A percentile compares a stretch with the other conserved stretches of the same genome.
phyloP scores from a whole-genome alignment of 2,113 vertebrate species.

The Alosa alosa region DNA sequence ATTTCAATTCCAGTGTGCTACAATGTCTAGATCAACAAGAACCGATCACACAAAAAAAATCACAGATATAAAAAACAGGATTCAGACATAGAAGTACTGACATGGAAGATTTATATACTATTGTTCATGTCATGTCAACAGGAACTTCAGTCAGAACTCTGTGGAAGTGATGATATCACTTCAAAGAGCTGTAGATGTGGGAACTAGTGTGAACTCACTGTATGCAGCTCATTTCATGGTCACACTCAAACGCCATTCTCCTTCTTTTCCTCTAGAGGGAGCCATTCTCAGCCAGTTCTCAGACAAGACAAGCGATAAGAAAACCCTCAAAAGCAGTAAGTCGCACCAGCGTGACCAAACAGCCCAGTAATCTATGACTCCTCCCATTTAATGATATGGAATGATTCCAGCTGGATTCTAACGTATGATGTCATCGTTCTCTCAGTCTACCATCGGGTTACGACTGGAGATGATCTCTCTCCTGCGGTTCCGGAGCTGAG shows the following conservation, averaged over 20 bases:
- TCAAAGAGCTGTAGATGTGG: not conserved
- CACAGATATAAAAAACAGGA: not conserved
- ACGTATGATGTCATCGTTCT: not conserved
- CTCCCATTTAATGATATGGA: not conserved
- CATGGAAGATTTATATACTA: not conserved
- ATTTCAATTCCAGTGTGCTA: no score
- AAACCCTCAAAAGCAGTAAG: conserved; percentile 58
- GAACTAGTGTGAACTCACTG: not conserved
- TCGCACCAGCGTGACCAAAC: not conserved
- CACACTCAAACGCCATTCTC: not conserved
- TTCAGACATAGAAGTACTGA: not conserved
- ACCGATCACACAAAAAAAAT: not conserved
- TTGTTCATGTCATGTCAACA: not conserved
- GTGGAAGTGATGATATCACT: not conserved
- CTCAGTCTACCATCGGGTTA: not conserved
- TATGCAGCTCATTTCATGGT: not conserved
- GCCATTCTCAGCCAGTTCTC: conserved; percentile 66
- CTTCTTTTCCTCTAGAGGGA: conserved; percentile 61
- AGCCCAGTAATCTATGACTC: not conserved
- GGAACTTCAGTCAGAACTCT: not conserved
- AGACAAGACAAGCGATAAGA: conserved; percentile 38
- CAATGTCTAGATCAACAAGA: not conserved
- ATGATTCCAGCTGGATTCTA: not conserved
- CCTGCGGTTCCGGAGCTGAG: conserved; percentile 54
- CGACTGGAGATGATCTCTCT: not conserved